Evolutionary conservation across 1,140 invertebrate species (phyloP).

Genomic region (Ceratina japonica): DNA sequence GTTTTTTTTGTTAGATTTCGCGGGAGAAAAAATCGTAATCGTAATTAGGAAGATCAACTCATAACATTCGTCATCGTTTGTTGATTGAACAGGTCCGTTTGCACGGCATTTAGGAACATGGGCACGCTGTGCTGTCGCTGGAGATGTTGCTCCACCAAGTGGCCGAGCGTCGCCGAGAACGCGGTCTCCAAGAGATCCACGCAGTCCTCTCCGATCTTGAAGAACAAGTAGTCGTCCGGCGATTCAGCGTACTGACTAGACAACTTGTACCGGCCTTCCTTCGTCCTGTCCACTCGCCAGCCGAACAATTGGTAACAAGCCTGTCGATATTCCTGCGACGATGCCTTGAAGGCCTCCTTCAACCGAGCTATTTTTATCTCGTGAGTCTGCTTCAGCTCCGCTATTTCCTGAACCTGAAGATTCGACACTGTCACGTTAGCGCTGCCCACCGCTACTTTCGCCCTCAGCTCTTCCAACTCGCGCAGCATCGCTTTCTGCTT

Average conservation of each 20-base stretch:
- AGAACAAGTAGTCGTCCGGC: slow-evolving; percentile 88
- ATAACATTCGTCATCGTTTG: slow-evolving; percentile 70
- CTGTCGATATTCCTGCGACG: slow-evolving; percentile 91
- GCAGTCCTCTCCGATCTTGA: slow-evolving; percentile 87
- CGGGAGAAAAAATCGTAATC: background rate
- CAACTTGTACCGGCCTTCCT: slow-evolving; percentile 83
- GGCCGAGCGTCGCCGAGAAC: slow-evolving; percentile 86
- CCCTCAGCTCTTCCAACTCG: slow-evolving; percentile 84
- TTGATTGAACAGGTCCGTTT: slow-evolving; percentile 86
- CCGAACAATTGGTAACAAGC: slow-evolving; percentile 92
- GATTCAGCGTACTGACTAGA: slow-evolving; percentile 93
- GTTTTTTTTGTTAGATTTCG: background rate
- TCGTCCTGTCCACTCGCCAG: slow-evolving; percentile 90
- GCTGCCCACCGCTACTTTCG: slow-evolving; percentile 72
- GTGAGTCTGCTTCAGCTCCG: slow-evolving; percentile 85
- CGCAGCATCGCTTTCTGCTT: slow-evolving; percentile 85
- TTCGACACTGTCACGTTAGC: slow-evolving; percentile 61
- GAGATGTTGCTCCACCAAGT: slow-evolving; percentile 88
- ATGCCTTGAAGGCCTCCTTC: slow-evolving; percentile 91
- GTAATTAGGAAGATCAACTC: slow-evolving; percentile 24
- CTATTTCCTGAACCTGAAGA: slow-evolving; percentile 76
- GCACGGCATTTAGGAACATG: slow-evolving; percentile 90
- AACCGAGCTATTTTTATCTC: slow-evolving; percentile 87
- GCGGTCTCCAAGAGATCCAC: slow-evolving; percentile 90
- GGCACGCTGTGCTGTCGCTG: slow-evolving; percentile 89